These are phyloP conservation scores for Scaptomyza cyrtandrae DNA, from an alignment of 2,888 invertebrate species.

Conservation along the genomic window DNA sequence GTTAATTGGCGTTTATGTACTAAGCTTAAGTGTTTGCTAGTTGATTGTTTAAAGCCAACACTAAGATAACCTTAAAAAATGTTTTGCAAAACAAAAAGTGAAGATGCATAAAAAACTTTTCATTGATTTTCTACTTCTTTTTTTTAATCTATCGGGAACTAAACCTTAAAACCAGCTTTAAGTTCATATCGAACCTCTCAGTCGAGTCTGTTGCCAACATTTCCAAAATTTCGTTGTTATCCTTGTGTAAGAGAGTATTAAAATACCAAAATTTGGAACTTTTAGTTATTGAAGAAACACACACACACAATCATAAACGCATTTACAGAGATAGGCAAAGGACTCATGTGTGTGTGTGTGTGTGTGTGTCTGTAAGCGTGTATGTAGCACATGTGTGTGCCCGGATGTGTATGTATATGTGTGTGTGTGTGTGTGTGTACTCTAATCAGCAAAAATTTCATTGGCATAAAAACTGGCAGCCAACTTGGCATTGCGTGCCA, in stretches of 20 bases:
- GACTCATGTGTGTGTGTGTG: constrained; percentile 19
- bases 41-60: no score
- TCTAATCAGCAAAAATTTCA: constrained; percentile 58
- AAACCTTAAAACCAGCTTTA: background rate
- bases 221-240: background rate
- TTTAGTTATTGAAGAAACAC: constrained; percentile 24
- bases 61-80: background rate
- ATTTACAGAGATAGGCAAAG: constrained; percentile 9
- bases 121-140: no score
- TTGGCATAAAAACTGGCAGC: constrained; percentile 56
- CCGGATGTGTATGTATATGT: constrained; percentile 6
- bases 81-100: background rate
- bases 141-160: background rate
- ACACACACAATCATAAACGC: constrained; percentile 20
- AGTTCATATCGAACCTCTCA: background rate
- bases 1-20: constrained; percentile 37
- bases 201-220: no score
- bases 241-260: background rate
- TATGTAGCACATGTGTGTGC: constrained; percentile 14
- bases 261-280: background rate
- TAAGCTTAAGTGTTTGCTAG: background rate
- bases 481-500: constrained; percentile 57
- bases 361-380: background rate
- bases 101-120: no score
- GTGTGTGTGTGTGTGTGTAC: constrained; percentile 27